Conservation (phyloP, 1,140 invertebrate species). For the honey bee (Apis mellifera) region DNA sequence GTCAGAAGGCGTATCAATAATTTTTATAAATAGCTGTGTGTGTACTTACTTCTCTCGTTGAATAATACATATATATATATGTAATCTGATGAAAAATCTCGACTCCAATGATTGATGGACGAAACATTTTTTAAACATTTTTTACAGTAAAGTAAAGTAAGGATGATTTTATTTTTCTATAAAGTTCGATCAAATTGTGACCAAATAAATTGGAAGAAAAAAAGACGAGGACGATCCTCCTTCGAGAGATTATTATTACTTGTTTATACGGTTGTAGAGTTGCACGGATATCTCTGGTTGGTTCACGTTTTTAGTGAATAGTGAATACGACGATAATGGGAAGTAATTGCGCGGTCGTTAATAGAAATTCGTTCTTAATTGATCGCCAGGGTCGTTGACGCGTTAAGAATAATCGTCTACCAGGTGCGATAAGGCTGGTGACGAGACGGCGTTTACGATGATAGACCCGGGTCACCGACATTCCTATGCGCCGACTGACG, state of each 20-base stretch:
- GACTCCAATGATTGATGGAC: too few species aligned
- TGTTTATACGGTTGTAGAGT: too few species aligned
- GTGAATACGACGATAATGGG: not conserved
- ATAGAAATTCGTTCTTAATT: slow-evolving; percentile 33
- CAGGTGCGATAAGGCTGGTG: slow-evolving; percentile 34
- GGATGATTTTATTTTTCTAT: too few species aligned
- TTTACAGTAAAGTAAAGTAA: too few species aligned
- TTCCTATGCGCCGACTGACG: slow-evolving; percentile 9
- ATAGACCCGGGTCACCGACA: slow-evolving; percentile 44
- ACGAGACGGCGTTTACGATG: slow-evolving; percentile 31
- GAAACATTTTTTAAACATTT: too few species aligned
- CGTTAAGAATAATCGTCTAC: slow-evolving; percentile 5
- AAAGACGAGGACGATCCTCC: too few species aligned
- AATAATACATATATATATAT: not conserved
- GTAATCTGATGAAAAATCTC: not conserved
- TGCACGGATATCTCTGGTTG: not conserved
- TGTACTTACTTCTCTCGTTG: not conserved
- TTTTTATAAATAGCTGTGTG: not conserved
- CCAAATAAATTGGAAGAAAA: too few species aligned
- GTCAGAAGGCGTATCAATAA: not conserved
- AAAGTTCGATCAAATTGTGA: too few species aligned
- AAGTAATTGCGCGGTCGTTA: not conserved
- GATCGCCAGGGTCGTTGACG: slow-evolving; percentile 30
- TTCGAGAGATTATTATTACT: too few species aligned
- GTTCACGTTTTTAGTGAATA: not conserved